A percentile compares a stretch with the other conserved stretches of the same genome.
Evolutionary conservation across 2,797 vertebrate genomes (phyloP).

Genomic region (Intellagama lesueurii): DNA sequence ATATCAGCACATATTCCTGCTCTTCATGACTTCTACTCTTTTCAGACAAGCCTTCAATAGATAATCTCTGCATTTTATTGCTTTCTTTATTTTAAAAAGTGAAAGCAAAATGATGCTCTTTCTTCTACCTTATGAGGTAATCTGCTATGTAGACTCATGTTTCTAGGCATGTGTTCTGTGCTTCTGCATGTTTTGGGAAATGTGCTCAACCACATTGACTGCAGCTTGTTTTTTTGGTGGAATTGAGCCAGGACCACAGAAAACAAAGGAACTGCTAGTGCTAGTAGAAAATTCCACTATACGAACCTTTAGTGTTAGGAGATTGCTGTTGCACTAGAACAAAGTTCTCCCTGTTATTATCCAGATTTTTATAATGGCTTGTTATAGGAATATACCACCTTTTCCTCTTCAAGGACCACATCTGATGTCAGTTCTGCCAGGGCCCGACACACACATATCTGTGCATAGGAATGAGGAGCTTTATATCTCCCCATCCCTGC

Average conservation of each 20-base stretch:
- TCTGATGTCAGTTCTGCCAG: background rate
- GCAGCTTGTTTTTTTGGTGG: background rate
- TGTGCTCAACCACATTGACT: too few relatives aligned
- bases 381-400: background rate
- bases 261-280: background rate
- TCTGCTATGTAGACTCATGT: background rate
- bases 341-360: background rate
- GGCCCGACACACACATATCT: background rate
- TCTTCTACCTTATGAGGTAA: background rate
- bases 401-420: background rate
- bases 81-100: background rate
- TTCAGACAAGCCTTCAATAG: background rate
- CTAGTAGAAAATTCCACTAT: too few relatives aligned
- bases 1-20: background rate
- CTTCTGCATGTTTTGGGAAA: background rate
- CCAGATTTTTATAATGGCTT: background rate
- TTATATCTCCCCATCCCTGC: background rate
- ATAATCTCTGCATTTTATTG: background rate
- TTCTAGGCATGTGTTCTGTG: background rate
- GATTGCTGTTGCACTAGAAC: background rate
- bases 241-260: background rate
- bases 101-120: background rate
- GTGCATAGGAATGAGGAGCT: background rate
- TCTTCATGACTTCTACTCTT: background rate
- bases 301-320: background rate